Evolutionary conservation across 2,888 invertebrate species (phyloP), one percentile per base, ranked within the genome.

Genomic region (Orthonychiurus folsomi): DNA sequence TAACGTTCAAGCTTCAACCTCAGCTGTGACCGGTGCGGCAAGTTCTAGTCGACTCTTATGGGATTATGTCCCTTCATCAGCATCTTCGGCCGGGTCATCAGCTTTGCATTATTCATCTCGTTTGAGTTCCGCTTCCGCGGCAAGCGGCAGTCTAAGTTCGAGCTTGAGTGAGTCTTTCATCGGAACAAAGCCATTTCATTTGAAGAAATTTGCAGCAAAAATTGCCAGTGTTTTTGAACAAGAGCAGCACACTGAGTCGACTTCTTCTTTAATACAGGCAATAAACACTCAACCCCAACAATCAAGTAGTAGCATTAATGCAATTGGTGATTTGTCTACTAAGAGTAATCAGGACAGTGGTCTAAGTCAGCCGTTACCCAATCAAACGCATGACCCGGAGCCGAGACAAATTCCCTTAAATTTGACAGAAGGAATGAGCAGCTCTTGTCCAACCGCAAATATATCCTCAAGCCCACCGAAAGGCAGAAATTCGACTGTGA

Each of bases 161-260:
- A 52, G 9, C 52, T 9, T 52, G 20, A 20, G 21, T n/a, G 21
- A 20, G 21, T 52, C 24, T 20, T 23, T 21, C 20, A 21, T 12
- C n/a, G 3, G 9, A 21, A 59, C 23, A 23, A 59, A 59, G 50
- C 59, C 59, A n/a, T 59, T 37, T 25, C 59, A 59, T 26, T 37
- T 59, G 55, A 72, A 72, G 54, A 72, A 72, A 55, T 28, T 68
- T 2, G 70, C 68, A 1, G 72, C 72, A 21, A 72, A 70, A 66
- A 63, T 72, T 54, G 72, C 72, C 0, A 69, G 66, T 59, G 70
- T 66, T 12, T 67, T 65, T 60, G 72, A 72, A 59, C 68, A 70
- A 56, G 63, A 69, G 50, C 61, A 68, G 55, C 59, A 65, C 21
- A 61, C 61, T 55, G 65, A 66, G 47, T 47, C 60, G 37, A 59